phyloP scores from a whole-genome alignment of 64 coral and sea anemone species.

The Orbicella faveolata region DNA sequence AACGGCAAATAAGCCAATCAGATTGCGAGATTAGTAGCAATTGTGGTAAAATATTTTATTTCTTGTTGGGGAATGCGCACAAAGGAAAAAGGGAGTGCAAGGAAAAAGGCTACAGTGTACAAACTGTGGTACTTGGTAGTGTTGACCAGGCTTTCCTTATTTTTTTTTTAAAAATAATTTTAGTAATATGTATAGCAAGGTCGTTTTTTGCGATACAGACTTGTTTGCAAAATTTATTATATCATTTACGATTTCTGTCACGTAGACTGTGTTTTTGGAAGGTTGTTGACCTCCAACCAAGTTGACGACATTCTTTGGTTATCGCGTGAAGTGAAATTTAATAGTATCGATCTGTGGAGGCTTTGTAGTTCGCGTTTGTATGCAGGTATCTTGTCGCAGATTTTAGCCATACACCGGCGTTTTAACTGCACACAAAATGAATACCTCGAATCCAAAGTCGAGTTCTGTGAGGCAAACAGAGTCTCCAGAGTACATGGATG shows the following conservation, averaged over 20 bases:
- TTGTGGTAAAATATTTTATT: too few species aligned
- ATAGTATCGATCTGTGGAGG: not conserved
- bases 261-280: not conserved
- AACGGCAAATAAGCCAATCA: too few species aligned
- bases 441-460: not conserved
- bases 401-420: not conserved
- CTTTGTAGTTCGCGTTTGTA: not conserved
- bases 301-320: not conserved
- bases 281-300: not conserved
- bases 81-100: too few species aligned
- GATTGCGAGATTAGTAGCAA: too few species aligned
- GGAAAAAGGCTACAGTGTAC: too few species aligned
- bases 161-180: not conserved
- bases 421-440: slow-evolving; percentile 9
- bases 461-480: slow-evolving; percentile 5
- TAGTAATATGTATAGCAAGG: too few species aligned
- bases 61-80: too few species aligned
- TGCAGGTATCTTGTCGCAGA: not conserved
- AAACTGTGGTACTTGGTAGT: too few species aligned
- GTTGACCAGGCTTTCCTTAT: not conserved
- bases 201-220: too few species aligned
- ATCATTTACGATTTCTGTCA: not conserved
- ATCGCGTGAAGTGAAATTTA: slow-evolving; percentile 22
- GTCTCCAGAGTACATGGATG: slow-evolving; percentile 37
- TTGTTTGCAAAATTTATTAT: too few species aligned